Percentiles rank a stretch among this genome's conserved stretches.
phyloP scores from a whole-genome alignment of 2,888 invertebrate species.

The Phyllotreta cruciferae region DNA sequence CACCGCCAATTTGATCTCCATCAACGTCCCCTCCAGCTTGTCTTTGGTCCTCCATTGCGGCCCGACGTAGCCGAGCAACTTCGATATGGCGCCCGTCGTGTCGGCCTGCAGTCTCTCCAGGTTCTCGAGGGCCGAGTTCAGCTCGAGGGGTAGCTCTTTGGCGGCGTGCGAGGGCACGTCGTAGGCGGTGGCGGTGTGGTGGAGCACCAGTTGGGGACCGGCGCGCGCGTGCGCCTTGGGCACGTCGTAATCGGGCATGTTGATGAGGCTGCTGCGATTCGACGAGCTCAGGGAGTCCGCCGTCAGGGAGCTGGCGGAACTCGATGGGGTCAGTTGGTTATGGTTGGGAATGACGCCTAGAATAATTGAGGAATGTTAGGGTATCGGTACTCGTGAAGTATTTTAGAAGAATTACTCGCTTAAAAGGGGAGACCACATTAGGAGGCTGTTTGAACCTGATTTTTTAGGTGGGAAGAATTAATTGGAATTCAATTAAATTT shows the following conservation, averaged over 20 bases:
- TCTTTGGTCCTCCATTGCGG: slow-evolving; percentile 84
- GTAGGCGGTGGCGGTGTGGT: slow-evolving; percentile 61
- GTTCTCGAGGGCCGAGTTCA: slow-evolving; percentile 78
- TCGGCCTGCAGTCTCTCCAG: slow-evolving; percentile 79
- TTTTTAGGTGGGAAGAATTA: too few species aligned
- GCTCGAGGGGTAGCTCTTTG: slow-evolving; percentile 75
- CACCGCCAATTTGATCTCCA: slow-evolving; percentile 85
- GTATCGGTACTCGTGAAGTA: neutral
- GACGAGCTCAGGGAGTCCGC: slow-evolving; percentile 68
- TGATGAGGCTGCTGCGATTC: slow-evolving; percentile 59
- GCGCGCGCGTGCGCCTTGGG: slow-evolving; percentile 63
- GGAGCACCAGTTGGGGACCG: slow-evolving; percentile 52
- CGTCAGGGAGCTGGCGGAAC: slow-evolving; percentile 71
- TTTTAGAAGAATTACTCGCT: neutral
- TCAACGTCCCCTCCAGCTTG: slow-evolving; percentile 77
- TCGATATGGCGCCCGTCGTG: slow-evolving; percentile 82
- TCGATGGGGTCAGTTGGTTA: slow-evolving; percentile 70
- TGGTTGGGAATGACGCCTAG: slow-evolving; percentile 52
- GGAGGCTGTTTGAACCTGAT: too few species aligned
- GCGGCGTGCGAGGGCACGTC: slow-evolving; percentile 65
- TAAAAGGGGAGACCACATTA: too few species aligned
- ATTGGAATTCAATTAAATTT: too few species aligned
- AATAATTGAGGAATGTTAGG: slow-evolving; percentile 17
- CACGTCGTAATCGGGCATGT: slow-evolving; percentile 75
- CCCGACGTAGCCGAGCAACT: slow-evolving; percentile 77